Conservation (phyloP, 1,140 invertebrate species). For the Hycleus cichorii region DNA sequence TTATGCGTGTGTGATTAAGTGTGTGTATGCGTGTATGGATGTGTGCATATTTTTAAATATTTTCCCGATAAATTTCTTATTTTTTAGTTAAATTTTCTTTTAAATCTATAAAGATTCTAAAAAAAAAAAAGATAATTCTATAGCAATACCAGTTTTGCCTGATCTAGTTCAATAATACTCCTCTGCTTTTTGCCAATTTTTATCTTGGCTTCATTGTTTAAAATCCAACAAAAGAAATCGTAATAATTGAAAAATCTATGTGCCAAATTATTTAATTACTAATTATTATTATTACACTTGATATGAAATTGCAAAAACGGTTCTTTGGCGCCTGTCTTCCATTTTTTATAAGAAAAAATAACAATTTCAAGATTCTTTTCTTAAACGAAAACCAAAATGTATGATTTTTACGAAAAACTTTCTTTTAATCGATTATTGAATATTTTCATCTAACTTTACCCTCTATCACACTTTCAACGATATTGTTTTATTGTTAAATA, state of each 20-base stretch:
- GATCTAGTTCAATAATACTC: conserved; percentile 15
- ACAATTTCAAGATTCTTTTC: no score
- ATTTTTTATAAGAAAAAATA: conserved; percentile 6
- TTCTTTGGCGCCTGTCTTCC: conserved; percentile 18
- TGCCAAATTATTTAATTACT: conserved; percentile 11
- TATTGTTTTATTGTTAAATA: no score
- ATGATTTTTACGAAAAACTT: no score
- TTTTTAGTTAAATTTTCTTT: background rate
- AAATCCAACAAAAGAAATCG: background rate
- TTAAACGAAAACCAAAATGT: no score
- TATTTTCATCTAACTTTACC: no score
- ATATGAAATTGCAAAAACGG: background rate
- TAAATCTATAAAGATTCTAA: conserved; percentile 2
- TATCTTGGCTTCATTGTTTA: conserved; percentile 15
- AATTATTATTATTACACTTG: conserved; percentile 7
- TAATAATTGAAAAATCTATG: conserved; percentile 11
- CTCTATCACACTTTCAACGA: no score
- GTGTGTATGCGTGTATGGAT: background rate
- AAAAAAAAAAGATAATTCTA: conserved; percentile 2
- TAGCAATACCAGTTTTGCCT: conserved; percentile 19
- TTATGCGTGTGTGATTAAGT: background rate
- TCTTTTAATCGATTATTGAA: no score
- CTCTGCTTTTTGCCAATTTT: conserved; percentile 10
- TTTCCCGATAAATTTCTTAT: conserved; percentile 1
- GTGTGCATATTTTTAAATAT: conserved; percentile 8